Evolutionary conservation across 2,113 vertebrate species (phyloP).

Genomic region (Hydropotes inermis): DNA sequence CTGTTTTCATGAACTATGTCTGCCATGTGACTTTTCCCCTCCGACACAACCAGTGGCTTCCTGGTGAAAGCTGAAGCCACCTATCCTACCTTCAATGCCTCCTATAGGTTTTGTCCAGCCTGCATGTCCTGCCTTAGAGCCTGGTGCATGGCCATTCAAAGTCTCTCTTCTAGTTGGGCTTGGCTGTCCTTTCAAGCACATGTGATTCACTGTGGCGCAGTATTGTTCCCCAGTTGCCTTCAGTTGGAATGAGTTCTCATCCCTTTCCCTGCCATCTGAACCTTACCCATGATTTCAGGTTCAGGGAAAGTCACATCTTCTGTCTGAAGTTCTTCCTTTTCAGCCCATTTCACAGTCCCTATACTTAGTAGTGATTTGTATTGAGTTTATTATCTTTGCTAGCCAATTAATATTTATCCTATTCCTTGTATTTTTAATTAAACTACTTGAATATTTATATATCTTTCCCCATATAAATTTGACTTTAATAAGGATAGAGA

Average conservation of each 20-base stretch:
- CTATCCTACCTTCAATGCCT: background rate
- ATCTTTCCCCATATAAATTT: background rate
- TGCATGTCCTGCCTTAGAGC: background rate
- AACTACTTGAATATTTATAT: constrained; percentile 28
- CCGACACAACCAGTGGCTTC: background rate
- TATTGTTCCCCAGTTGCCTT: background rate
- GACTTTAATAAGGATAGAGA: constrained; percentile 8
- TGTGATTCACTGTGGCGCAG: background rate
- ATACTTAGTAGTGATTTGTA: background rate
- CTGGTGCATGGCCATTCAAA: background rate
- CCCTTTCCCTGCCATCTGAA: background rate
- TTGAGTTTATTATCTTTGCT: background rate
- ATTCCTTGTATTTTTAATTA: constrained; percentile 30
- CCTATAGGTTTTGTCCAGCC: background rate
- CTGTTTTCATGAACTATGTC: background rate
- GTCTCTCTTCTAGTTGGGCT: background rate
- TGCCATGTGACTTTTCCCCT: background rate
- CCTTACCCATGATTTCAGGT: background rate
- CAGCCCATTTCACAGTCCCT: background rate
- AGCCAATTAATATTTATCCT: background rate
- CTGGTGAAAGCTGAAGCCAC: background rate
- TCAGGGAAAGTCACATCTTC: background rate
- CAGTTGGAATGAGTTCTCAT: background rate
- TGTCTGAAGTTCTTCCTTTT: background rate
- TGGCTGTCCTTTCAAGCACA: background rate